These are phyloP conservation scores for Adelphocoris suturalis DNA, from an alignment of 2,888 invertebrate species.

Conservation along the genomic window DNA sequence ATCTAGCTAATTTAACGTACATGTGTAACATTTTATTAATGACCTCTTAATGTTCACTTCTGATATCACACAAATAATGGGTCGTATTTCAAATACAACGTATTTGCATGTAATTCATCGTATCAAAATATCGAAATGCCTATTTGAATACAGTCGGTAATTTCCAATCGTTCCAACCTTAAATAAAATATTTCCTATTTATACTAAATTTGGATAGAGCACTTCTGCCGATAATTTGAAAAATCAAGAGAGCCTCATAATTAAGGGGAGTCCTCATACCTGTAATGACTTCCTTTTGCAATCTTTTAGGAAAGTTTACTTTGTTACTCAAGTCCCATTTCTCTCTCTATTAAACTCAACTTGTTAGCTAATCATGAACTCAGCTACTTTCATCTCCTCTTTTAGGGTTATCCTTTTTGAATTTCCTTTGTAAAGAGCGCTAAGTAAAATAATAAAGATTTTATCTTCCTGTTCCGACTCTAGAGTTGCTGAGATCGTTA, in stretches of 20 bases:
- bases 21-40: too few relatives aligned
- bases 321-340: neutral
- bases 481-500: neutral
- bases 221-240: neutral
- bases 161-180: neutral
- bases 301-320: neutral
- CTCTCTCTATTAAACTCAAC: constrained; percentile 10
- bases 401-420: neutral
- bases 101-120: too few relatives aligned
- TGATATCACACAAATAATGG: too few relatives aligned
- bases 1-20: too few relatives aligned
- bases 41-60: too few relatives aligned
- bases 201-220: neutral
- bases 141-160: too few relatives aligned
- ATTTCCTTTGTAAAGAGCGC: neutral
- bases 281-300: constrained; percentile 29
- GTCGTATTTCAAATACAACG: too few relatives aligned
- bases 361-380: constrained; percentile 48
- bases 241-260: neutral
- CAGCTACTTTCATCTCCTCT: constrained; percentile 21
- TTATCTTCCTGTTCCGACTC: neutral
- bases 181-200: neutral
- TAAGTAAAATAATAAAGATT: neutral
- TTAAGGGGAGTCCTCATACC: too few relatives aligned
- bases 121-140: too few relatives aligned